These are phyloP conservation scores for Berghia stephanieae DNA, from an alignment of 1,140 invertebrate species.

Conservation along the genomic window DNA sequence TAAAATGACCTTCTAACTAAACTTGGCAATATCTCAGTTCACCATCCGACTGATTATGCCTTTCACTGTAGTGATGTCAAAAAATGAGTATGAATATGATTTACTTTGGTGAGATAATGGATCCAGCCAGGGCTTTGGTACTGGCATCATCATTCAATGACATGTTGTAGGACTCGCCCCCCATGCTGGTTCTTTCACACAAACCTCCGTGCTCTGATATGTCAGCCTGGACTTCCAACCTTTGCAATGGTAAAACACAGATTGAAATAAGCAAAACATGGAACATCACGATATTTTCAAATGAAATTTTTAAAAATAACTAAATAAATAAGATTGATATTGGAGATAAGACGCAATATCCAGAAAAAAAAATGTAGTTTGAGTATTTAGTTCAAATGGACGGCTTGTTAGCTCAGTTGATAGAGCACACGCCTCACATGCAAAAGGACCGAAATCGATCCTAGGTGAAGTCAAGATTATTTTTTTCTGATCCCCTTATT, in stretches of 20 bases:
- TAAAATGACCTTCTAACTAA: no score
- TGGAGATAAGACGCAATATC: no score
- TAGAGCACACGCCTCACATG: no score
- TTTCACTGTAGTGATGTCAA: no score
- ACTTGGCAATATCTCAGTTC: no score
- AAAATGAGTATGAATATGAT: constrained; percentile 38
- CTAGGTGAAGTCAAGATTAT: no score
- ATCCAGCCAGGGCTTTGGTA: constrained; percentile 73
- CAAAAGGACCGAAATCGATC: no score
- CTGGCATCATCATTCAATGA: constrained; percentile 76
- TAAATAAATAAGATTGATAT: not conserved
- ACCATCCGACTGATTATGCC: no score
- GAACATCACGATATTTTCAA: not conserved
- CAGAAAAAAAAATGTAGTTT: not conserved
- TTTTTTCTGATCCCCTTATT: no score
- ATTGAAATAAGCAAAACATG: no score
- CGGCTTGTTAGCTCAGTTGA: not conserved
- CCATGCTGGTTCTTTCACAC: constrained; percentile 76
- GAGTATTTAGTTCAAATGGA: not conserved
- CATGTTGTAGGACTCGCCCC: constrained; percentile 78
- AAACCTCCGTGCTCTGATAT: constrained; percentile 70
- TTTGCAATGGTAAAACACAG: no score
- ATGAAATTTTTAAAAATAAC: not conserved
- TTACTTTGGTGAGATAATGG: constrained; percentile 79
- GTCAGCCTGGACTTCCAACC: constrained; percentile 81